These are phyloP conservation scores for Chaetodon trifascialis DNA, from an alignment of 2,113 vertebrate genomes.

Conservation along the genomic window DNA sequence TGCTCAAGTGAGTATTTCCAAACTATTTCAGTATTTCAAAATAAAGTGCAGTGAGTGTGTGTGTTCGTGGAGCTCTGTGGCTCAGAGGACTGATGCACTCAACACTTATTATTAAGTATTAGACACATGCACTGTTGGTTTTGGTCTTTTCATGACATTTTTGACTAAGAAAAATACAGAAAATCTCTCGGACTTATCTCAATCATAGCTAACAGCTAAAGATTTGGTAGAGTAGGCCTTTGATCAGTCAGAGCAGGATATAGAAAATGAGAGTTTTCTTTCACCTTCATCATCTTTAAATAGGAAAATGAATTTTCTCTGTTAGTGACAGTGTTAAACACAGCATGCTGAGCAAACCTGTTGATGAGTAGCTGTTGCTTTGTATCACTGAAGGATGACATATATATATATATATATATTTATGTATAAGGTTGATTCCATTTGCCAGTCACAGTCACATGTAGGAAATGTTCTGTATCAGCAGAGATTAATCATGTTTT, in stretches of 20 bases:
- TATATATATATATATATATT: not conserved
- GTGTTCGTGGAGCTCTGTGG: too few relatives aligned
- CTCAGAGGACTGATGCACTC: not conserved
- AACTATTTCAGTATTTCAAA: too few relatives aligned
- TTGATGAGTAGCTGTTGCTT: not conserved
- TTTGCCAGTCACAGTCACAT: not conserved
- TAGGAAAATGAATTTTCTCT: not conserved
- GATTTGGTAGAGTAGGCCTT: not conserved
- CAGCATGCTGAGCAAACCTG: not conserved
- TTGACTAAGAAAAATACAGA: not conserved
- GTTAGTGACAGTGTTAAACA: not conserved
- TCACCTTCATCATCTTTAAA: not conserved
- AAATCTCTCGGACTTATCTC: not conserved
- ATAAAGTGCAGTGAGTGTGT: not conserved
- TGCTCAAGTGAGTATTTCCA: not conserved
- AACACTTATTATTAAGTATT: not conserved
- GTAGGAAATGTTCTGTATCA: not conserved
- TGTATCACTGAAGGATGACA: not conserved
- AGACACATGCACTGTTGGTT: not conserved
- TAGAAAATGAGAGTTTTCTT: not conserved
- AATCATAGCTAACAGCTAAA: not conserved
- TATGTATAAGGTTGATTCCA: not conserved
- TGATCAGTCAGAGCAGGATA: not conserved
- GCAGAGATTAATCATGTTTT: constrained; percentile 8
- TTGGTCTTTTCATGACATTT: not conserved